A percentile compares a stretch with the other conserved stretches of the same genome.
phyloP scores from a whole-genome alignment of 1,140 invertebrate genomes.

The Acromyrmex echinatior region DNA sequence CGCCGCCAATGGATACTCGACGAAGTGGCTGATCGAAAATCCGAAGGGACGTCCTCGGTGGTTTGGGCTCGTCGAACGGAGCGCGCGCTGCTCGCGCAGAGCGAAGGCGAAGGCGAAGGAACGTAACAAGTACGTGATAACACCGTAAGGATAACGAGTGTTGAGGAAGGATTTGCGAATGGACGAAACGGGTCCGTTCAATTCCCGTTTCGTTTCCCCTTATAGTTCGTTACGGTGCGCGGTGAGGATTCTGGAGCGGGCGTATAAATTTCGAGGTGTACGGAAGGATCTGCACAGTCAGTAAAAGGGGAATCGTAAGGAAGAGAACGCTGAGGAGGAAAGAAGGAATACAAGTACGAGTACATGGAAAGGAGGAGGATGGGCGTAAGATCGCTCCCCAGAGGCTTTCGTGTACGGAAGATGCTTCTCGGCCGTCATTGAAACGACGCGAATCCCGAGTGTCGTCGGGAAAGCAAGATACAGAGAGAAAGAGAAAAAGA shows the following conservation, averaged over 20 bases:
- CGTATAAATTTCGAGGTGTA: constrained; percentile 24
- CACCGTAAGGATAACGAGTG: neutral
- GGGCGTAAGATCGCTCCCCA: constrained; percentile 42
- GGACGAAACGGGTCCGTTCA: constrained; percentile 75
- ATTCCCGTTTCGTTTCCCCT: constrained; percentile 59
- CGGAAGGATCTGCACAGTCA: neutral
- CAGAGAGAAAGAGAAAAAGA: neutral
- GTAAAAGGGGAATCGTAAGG: constrained; percentile 17
- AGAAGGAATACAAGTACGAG: constrained; percentile 37
- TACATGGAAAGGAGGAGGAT: constrained; percentile 39
- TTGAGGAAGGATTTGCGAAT: constrained; percentile 70
- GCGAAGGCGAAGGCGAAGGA: neutral
- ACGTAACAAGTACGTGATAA: neutral
- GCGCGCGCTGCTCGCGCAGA: neutral
- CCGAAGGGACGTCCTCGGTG: constrained; percentile 62
- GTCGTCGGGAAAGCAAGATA: constrained; percentile 39
- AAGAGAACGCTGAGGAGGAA: constrained; percentile 2
- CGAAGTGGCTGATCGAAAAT: constrained; percentile 50
- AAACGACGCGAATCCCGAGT: constrained; percentile 51
- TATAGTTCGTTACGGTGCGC: constrained; percentile 73
- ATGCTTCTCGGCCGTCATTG: constrained; percentile 40
- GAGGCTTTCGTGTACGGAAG: constrained; percentile 27
- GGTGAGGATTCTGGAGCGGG: constrained; percentile 14
- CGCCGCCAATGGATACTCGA: constrained; percentile 60
- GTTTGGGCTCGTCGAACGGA: constrained; percentile 62